Conservation (phyloP, 2,888 invertebrate genomes). For the Hedya salicella region DNA sequence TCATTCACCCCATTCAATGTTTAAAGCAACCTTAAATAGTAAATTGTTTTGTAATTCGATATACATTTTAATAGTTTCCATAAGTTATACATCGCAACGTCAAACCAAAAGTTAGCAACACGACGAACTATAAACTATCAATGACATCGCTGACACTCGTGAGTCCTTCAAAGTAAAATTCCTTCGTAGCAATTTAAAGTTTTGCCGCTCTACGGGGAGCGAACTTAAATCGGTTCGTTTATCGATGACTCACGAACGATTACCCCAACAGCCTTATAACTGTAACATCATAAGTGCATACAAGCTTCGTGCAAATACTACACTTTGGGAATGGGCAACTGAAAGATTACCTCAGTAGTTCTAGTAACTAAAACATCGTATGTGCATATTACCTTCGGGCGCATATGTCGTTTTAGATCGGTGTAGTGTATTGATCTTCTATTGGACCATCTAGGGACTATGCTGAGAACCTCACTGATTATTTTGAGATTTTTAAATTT, state of each 20-base stretch:
- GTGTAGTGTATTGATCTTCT: constrained; percentile 58
- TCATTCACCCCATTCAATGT: no score
- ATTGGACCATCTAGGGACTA: constrained; percentile 63
- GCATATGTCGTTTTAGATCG: neutral
- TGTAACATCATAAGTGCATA: constrained; percentile 18
- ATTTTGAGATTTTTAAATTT: constrained; percentile 1
- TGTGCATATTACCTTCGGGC: neutral
- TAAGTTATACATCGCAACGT: constrained; percentile 9
- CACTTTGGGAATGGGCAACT: neutral
- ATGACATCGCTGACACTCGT: constrained; percentile 39
- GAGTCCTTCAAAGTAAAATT: constrained; percentile 64
- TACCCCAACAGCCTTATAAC: constrained; percentile 65
- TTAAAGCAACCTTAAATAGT: no score
- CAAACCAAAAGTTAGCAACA: constrained; percentile 18
- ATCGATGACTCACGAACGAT: constrained; percentile 81
- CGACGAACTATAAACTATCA: constrained; percentile 36
- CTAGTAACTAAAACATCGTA: neutral
- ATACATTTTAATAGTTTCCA: constrained; percentile 1
- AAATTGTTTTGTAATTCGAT: neutral
- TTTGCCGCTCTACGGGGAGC: constrained; percentile 68
- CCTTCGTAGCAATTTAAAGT: constrained; percentile 82
- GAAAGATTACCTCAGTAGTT: neutral
- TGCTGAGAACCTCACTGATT: constrained; percentile 1
- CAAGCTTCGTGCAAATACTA: neutral
- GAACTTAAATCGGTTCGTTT: constrained; percentile 83